Percentiles rank a stretch among this genome's conserved stretches.
phyloP scores from a whole-genome alignment of 2,888 invertebrate species.

The Argyra leucocephala region DNA sequence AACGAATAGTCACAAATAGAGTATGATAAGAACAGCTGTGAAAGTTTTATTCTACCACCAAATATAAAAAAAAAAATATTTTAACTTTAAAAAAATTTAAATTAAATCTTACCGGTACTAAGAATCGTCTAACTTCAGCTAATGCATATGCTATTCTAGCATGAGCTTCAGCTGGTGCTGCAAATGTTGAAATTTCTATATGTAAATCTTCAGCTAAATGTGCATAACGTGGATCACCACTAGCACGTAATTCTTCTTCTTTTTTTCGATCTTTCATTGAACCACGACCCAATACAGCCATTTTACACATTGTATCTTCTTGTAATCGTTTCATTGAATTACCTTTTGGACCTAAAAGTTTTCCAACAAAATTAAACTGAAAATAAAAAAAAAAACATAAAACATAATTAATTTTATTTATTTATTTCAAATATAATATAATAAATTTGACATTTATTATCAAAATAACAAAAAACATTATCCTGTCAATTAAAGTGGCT shows the following conservation, averaged over 20 bases:
- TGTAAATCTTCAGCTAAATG: slow-evolving; percentile 87
- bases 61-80: too few species aligned
- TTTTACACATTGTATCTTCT: slow-evolving; percentile 92
- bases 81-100: background rate
- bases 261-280: slow-evolving; percentile 91
- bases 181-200: slow-evolving; percentile 84
- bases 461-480: too few species aligned
- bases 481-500: too few species aligned
- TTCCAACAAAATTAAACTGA: slow-evolving; percentile 93
- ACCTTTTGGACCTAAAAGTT: slow-evolving; percentile 86
- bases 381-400: slow-evolving; percentile 31
- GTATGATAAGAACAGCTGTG: too few species aligned
- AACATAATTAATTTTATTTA: background rate
- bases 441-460: too few species aligned
- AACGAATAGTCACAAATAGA: too few species aligned
- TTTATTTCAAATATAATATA: too few species aligned
- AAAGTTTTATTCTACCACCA: too few species aligned
- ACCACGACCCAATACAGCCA: slow-evolving; percentile 86
- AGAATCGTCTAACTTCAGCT: slow-evolving; percentile 68
- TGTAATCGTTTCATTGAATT: slow-evolving; percentile 84
- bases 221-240: slow-evolving; percentile 85
- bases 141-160: slow-evolving; percentile 74
- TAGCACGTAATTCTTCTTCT: slow-evolving; percentile 85
- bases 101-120: slow-evolving; percentile 58
- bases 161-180: slow-evolving; percentile 83